Conservation (phyloP, 2,888 invertebrate genomes). For the Gerris lacustris region DNA sequence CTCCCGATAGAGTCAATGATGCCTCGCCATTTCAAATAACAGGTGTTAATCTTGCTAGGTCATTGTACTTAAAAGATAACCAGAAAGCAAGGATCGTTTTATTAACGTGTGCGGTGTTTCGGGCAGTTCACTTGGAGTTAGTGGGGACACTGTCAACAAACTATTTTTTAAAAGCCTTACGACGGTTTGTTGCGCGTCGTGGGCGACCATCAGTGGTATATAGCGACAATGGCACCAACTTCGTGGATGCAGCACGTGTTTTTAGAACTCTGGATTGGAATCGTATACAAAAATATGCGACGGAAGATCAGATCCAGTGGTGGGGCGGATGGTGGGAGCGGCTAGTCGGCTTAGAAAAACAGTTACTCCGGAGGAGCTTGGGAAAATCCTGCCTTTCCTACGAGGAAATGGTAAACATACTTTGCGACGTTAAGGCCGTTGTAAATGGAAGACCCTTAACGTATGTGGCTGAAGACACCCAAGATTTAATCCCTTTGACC, state of each 20-base stretch:
- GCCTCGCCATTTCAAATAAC: constrained; percentile 33
- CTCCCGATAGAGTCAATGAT: constrained; percentile 30
- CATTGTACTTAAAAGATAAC: constrained; percentile 20
- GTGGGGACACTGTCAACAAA: constrained; percentile 32
- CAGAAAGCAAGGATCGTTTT: constrained; percentile 34
- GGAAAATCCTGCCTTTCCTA: too few species aligned
- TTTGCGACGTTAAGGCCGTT: too few species aligned
- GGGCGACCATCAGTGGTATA: constrained; percentile 30
- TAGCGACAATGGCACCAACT: constrained; percentile 37
- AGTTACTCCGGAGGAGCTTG: too few species aligned
- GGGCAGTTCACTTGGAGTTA: constrained; percentile 36
- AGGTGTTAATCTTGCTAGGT: constrained; percentile 32
- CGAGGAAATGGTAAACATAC: too few species aligned
- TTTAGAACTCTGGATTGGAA: constrained; percentile 43
- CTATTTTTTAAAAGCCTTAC: constrained; percentile 33
- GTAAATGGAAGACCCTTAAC: too few species aligned
- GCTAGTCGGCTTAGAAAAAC: constrained; percentile 10
- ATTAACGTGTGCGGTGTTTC: constrained; percentile 36
- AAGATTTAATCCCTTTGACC: constrained; percentile 16
- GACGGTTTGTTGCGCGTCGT: constrained; percentile 34
- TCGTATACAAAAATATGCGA: constrained; percentile 27
- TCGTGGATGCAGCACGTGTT: constrained; percentile 35
- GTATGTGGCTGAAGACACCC: too few species aligned
- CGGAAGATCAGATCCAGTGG: constrained; percentile 30
- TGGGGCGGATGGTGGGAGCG: constrained; percentile 29